Conservation (phyloP, 2,797 vertebrate species). For the Epinephelus malabaricus region DNA sequence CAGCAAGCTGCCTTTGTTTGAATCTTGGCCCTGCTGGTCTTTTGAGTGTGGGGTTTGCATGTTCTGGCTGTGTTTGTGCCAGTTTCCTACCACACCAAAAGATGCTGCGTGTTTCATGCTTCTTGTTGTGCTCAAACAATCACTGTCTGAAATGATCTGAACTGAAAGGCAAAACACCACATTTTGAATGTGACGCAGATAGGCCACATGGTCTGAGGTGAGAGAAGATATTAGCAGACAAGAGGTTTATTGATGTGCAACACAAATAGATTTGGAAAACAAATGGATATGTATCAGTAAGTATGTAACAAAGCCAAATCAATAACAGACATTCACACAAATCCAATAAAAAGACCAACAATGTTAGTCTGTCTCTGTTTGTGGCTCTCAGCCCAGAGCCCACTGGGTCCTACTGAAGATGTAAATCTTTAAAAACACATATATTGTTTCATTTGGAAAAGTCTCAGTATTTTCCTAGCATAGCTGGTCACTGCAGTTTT, state of each 20-base stretch:
- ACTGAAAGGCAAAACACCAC: conserved; percentile 9
- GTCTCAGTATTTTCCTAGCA: too few species aligned
- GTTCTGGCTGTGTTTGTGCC: conserved; percentile 31
- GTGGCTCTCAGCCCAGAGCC: background rate
- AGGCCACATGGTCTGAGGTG: background rate
- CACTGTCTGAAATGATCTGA: conserved; percentile 7
- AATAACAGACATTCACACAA: background rate
- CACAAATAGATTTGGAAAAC: background rate
- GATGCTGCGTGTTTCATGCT: conserved; percentile 13
- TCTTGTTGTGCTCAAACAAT: conserved; percentile 20
- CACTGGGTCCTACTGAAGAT: background rate
- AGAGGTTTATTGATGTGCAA: conserved; percentile 1
- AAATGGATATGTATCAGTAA: background rate
- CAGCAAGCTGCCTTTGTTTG: conserved; percentile 38
- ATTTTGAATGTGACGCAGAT: conserved; percentile 20
- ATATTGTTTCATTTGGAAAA: too few species aligned
- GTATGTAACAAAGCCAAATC: background rate
- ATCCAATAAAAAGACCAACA: background rate
- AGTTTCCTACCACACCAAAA: conserved; percentile 43
- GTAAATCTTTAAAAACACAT: background rate
- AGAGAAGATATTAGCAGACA: conserved; percentile 1
- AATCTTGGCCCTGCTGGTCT: conserved; percentile 36
- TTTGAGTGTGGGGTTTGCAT: conserved; percentile 24
- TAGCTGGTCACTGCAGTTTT: too few species aligned
- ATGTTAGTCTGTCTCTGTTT: background rate